Evolutionary conservation across 2,113 vertebrate species (phyloP).

Genomic region (Coreoperca whiteheadi): DNA sequence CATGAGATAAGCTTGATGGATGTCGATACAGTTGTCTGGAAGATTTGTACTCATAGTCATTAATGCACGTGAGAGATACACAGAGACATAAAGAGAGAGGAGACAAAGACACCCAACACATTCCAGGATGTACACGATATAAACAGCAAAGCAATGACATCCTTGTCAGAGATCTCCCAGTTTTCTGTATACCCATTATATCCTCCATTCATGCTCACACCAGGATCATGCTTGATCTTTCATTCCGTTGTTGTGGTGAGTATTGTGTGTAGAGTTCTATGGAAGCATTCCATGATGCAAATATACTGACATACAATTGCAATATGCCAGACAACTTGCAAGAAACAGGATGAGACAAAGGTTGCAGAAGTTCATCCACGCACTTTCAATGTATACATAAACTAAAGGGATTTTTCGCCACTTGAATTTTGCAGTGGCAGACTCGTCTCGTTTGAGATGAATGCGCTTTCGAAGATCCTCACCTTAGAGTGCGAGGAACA

Average conservation of each 20-base stretch:
- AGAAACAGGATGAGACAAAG: neutral
- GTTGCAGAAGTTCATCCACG: neutral
- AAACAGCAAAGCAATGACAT: conserved; percentile 21
- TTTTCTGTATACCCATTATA: conserved; percentile 7
- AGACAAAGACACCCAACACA: neutral
- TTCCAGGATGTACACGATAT: conserved; percentile 30
- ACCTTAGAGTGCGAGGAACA: neutral
- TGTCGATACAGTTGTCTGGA: conserved; percentile 57
- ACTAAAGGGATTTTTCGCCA: neutral
- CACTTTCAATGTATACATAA: neutral
- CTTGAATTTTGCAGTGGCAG: conserved; percentile 1
- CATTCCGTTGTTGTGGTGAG: neutral
- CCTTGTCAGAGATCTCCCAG: conserved; percentile 19
- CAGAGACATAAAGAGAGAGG: conserved; percentile 1
- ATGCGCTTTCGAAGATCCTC: neutral
- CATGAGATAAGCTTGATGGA: conserved; percentile 71
- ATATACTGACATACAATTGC: neutral
- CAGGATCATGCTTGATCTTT: neutral
- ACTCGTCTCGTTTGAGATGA: neutral
- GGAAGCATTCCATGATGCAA: neutral
- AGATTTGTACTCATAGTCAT: conserved; percentile 69
- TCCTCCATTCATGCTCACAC: conserved; percentile 16
- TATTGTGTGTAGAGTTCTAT: neutral
- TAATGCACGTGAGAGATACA: conserved; percentile 12
- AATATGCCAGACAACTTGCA: neutral